Percentiles rank a stretch among this genome's conserved stretches.
phyloP scores from a whole-genome alignment of 2,888 invertebrate species.

The Lithosia quadra region DNA sequence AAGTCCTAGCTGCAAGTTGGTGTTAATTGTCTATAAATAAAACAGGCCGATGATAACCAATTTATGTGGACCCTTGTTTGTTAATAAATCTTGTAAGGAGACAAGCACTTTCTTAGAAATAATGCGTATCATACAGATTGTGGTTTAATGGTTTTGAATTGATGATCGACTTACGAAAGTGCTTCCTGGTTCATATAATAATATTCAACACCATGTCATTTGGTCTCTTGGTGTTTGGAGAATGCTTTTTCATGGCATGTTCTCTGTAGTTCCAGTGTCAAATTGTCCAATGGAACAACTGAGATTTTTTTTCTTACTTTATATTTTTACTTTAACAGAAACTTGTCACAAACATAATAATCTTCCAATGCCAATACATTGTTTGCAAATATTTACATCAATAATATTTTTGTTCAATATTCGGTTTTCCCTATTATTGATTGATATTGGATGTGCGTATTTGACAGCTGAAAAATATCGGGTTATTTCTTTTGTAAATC shows the following conservation, averaged over 20 bases:
- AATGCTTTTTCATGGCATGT: neutral
- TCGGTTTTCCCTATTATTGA: constrained; percentile 1
- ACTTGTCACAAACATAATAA: neutral
- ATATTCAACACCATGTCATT: constrained; percentile 12
- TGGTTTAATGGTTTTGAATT: constrained; percentile 24
- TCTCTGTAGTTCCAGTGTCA: too few relatives aligned
- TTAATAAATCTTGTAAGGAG: constrained; percentile 47
- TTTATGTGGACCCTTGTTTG: constrained; percentile 49
- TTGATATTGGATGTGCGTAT: neutral
- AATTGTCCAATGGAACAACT: too few relatives aligned
- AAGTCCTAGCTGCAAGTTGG: constrained; percentile 59
- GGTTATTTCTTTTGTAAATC: constrained; percentile 14
- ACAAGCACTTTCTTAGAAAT: constrained; percentile 32
- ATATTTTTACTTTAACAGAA: neutral
- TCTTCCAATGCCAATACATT: neutral
- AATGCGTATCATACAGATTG: constrained; percentile 31
- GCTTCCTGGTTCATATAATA: constrained; percentile 32
- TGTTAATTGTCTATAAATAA: constrained; percentile 77
- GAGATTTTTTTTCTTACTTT: neutral
- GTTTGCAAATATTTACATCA: neutral
- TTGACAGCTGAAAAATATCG: constrained; percentile 24
- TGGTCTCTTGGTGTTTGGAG: neutral
- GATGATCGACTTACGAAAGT: constrained; percentile 24
- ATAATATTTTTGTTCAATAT: neutral
- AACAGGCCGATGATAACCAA: constrained; percentile 56